These are phyloP conservation scores for Synergus itoensis DNA, from an alignment of 2,888 invertebrate species.

Conservation along the genomic window DNA sequence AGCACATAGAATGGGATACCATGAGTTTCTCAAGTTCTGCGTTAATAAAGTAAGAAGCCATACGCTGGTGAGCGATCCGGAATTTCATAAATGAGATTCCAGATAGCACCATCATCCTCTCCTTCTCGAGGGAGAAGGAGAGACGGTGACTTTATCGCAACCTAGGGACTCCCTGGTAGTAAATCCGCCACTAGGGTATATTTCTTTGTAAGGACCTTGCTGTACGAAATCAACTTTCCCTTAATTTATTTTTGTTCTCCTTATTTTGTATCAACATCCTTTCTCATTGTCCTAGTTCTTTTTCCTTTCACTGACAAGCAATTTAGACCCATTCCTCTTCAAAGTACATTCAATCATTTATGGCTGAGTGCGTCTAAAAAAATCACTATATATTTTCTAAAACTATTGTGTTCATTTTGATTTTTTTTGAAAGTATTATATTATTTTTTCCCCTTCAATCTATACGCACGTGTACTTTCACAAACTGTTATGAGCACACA, in stretches of 20 bases:
- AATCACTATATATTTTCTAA: not conserved
- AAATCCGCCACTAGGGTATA: not conserved
- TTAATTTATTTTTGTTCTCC: not conserved
- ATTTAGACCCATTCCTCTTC: not conserved
- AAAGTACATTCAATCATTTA: not conserved
- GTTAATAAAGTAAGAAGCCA: constrained; percentile 25
- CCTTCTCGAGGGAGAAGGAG: not conserved
- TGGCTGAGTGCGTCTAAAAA: not conserved
- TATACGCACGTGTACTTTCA: not conserved
- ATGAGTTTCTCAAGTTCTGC: not conserved
- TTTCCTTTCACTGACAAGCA: not conserved
- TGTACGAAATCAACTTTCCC: not conserved
- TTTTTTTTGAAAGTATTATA: not conserved
- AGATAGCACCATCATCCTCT: constrained; percentile 28
- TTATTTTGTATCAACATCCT: not conserved
- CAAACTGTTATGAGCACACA: not conserved
- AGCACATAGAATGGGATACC: not conserved
- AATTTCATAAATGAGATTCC: constrained; percentile 37
- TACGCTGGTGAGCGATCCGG: constrained; percentile 15
- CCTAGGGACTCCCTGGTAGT: not conserved
- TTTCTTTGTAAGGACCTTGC: not conserved
- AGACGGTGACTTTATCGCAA: constrained; percentile 3
- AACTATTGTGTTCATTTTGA: too few relatives aligned
- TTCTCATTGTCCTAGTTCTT: not conserved
- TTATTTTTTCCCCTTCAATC: not conserved